Evolutionary conservation across 2,797 vertebrate genomes (phyloP), one percentile per base, ranked within the genome.

Genomic region (Rhinichthys osculus): DNA sequence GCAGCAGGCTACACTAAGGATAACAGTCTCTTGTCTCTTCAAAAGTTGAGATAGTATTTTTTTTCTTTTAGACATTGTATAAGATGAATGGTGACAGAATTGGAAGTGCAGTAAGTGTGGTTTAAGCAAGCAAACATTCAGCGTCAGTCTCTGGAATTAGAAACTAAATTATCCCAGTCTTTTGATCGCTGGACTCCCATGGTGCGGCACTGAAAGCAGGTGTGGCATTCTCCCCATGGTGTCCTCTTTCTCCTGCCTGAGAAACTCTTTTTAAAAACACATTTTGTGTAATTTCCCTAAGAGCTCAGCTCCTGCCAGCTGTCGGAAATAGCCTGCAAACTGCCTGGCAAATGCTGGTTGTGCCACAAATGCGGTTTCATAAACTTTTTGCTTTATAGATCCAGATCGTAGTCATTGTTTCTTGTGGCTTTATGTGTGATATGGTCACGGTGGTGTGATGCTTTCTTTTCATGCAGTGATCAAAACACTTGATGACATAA

Each of bases 251-350:
- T 40, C 16, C 72, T 69, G 35, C 13, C 79, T 78, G 35, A 86
- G 73, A 82, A 73, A 87, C 77, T 71, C 47, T 78, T 82, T 83
- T 71, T 78, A 70, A 85, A 86, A 86, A 87, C 84, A 88, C 87
- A 87, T 88, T 88, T 85, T 33, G 64, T 82, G 84, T 84, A 83
- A 87, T 89, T 90, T 89, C 71, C 67, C 67, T 78, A 88, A 86
- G 84, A 89, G 84, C 88, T 81, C 79, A 59, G 57, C 77, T 82
- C 38, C 85, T 82, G 71, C 73, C 88, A 84, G 38, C 67, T 64
- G 27, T 84, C 54, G 21, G 70, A 85, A 87, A 86, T 85, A 82
- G 84, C 78, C 81, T 67, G 47, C 42, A 85, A 87, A 87, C 70
- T 74, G 77, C 83, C 73, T 71, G 85, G 50, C 83, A 84, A 85